Conservation (phyloP, 2,797 vertebrate genomes). For the Dryobates pubescens region DNA sequence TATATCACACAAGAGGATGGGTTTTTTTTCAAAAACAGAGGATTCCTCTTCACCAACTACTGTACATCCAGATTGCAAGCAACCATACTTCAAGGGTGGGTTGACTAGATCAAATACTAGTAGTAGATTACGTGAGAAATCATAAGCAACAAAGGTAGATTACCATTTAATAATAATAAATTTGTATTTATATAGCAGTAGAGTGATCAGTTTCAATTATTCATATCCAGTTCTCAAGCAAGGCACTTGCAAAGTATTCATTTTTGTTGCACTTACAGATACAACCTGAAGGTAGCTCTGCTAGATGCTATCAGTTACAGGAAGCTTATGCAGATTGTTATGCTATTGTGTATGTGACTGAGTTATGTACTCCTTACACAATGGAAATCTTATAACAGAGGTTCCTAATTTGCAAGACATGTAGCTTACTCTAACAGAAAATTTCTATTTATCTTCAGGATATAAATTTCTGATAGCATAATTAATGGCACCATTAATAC, state of each 20-base stretch:
- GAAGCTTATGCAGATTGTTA: neutral
- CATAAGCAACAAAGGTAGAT: neutral
- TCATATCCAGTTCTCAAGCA: neutral
- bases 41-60: neutral
- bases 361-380: neutral
- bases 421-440: neutral
- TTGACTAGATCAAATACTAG: neutral
- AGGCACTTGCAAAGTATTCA: neutral
- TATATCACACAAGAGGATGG: neutral
- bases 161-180: neutral
- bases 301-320: neutral
- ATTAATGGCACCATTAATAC: neutral
- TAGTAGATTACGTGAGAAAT: neutral
- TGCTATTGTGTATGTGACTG: rapidly evolving
- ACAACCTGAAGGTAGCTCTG: rapidly evolving
- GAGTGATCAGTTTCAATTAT: neutral
- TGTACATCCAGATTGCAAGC: neutral
- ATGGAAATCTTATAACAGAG: neutral
- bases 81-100: neutral
- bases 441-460: neutral
- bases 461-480: neutral
- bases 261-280: neutral
- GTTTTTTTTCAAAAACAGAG: neutral
- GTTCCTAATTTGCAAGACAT: neutral
- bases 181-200: neutral